phyloP scores from a whole-genome alignment of 2,113 vertebrate genomes.

The Isurus oxyrinchus region DNA sequence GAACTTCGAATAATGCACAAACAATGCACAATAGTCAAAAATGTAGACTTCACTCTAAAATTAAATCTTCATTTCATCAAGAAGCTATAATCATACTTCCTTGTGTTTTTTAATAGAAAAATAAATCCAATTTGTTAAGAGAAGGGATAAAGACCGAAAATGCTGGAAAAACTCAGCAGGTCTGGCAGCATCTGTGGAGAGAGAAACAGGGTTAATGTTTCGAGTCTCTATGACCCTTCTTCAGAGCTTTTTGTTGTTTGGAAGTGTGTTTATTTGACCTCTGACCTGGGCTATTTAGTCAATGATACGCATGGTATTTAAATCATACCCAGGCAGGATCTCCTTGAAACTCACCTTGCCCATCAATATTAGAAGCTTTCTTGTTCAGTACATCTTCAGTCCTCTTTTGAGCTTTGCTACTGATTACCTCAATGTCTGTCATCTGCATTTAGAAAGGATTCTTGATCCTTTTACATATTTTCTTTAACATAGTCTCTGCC shows the following conservation, averaged over 20 bases:
- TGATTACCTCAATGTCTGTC: not conserved
- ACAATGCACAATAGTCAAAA: not conserved
- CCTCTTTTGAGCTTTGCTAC: not conserved
- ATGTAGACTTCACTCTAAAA: not conserved
- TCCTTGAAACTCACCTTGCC: not conserved
- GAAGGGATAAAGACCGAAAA: too few relatives aligned
- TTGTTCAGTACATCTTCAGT: not conserved
- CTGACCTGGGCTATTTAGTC: not conserved
- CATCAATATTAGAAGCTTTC: not conserved
- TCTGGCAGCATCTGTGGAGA: too few relatives aligned
- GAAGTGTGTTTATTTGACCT: not conserved
- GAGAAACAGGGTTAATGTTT: too few relatives aligned
- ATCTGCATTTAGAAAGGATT: not conserved
- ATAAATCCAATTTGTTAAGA: not conserved
- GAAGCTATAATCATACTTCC: not conserved
- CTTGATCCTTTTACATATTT: not conserved
- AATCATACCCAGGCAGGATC: not conserved
- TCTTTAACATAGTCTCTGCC: not conserved
- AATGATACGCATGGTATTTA: not conserved
- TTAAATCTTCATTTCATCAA: not conserved
- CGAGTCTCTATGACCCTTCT: too few relatives aligned
- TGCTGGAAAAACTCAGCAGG: too few relatives aligned
- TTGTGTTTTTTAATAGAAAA: not conserved
- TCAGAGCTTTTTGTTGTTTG: not conserved
- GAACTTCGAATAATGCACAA: not conserved